phyloP scores from a whole-genome alignment of 2,113 vertebrate species.

The Poecile atricapillus region DNA sequence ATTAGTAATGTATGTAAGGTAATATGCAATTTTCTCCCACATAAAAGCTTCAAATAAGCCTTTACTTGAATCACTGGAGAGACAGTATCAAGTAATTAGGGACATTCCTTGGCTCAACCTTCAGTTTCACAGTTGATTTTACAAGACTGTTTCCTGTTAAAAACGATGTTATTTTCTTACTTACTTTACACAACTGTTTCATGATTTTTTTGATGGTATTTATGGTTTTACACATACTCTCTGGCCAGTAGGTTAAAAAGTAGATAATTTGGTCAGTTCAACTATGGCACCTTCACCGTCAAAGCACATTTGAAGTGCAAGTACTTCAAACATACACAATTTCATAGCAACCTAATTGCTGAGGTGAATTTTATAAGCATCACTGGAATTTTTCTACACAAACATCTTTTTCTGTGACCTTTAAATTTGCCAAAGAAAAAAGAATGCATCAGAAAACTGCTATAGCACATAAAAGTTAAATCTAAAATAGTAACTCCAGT shows the following conservation, averaged over 20 bases:
- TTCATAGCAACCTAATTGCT: background rate
- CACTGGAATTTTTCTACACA: background rate
- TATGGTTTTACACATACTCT: background rate
- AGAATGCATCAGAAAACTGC: background rate
- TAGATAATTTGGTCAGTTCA: background rate
- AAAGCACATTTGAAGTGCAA: background rate
- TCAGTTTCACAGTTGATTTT: background rate
- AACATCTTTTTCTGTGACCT: background rate
- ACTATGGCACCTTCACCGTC: background rate
- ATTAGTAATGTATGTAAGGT: background rate
- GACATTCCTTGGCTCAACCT: background rate
- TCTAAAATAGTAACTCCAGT: background rate
- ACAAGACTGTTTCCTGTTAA: background rate
- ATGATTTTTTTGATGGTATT: background rate
- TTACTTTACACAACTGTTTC: background rate
- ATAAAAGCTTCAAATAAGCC: background rate
- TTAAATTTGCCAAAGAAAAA: background rate
- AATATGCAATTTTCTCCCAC: background rate
- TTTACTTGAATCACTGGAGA: background rate
- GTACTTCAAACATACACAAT: background rate
- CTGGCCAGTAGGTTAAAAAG: background rate
- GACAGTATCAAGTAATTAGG: background rate
- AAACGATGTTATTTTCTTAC: background rate
- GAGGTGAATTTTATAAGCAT: background rate
- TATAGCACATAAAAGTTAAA: background rate